Evolutionary conservation across 2,797 vertebrate species (phyloP).

Genomic region (Euthynnus affinis): DNA sequence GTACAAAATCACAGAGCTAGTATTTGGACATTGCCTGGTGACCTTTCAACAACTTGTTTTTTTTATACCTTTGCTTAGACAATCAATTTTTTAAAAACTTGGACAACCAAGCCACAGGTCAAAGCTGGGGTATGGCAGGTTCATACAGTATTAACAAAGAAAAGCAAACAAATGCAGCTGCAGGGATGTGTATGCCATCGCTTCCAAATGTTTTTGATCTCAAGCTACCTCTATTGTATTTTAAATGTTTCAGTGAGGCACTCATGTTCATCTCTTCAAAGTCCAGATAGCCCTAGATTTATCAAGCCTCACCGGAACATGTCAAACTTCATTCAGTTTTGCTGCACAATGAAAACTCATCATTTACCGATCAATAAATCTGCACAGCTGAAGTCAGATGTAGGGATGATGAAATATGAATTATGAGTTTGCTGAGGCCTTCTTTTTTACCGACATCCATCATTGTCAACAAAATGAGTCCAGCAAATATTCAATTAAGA

Average conservation of each 20-base stretch:
- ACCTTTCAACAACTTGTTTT: slow-evolving; percentile 48
- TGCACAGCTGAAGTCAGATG: slow-evolving; percentile 76
- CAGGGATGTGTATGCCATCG: neutral
- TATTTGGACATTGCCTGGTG: slow-evolving; percentile 24
- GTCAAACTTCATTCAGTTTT: slow-evolving; percentile 78
- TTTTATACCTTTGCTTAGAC: slow-evolving; percentile 14
- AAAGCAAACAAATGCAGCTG: slow-evolving; percentile 9
- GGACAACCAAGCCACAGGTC: slow-evolving; percentile 9
- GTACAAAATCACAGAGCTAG: slow-evolving; percentile 24
- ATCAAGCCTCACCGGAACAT: slow-evolving; percentile 70
- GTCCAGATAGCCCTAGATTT: slow-evolving; percentile 56
- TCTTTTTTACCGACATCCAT: slow-evolving; percentile 76
- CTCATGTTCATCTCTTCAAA: slow-evolving; percentile 49
- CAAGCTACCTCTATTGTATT: slow-evolving; percentile 29
- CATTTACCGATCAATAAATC: slow-evolving; percentile 81
- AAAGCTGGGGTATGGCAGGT: slow-evolving; percentile 2
- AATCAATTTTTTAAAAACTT: neutral
- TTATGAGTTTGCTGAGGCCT: slow-evolving; percentile 79
- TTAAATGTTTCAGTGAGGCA: slow-evolving; percentile 34
- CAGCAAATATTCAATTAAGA: slow-evolving; percentile 81
- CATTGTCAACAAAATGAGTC: slow-evolving; percentile 83
- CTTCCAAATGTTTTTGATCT: slow-evolving; percentile 37
- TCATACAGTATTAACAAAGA: slow-evolving; percentile 15
- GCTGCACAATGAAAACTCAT: slow-evolving; percentile 83
- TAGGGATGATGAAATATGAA: slow-evolving; percentile 79